These are phyloP conservation scores for Euphydryas editha DNA, from an alignment of 2,888 invertebrate species.

Conservation along the genomic window DNA sequence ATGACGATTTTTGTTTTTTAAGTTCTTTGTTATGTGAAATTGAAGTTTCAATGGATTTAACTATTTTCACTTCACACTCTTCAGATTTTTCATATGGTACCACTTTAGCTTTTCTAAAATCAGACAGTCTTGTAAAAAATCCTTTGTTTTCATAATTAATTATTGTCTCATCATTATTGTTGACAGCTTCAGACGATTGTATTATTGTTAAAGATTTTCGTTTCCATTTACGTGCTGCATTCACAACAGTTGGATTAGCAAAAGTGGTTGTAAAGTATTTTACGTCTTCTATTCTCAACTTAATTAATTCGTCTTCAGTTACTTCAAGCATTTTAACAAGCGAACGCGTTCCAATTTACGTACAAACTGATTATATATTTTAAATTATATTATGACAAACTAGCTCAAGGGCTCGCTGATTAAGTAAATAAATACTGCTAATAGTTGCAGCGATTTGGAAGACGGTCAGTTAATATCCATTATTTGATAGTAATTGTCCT, in stretches of 20 bases:
- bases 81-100: conserved; percentile 42
- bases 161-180: conserved; percentile 35
- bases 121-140: conserved; percentile 63
- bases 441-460: conserved; percentile 33
- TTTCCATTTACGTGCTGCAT: conserved; percentile 61
- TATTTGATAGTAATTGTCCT: conserved; percentile 7
- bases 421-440: conserved; percentile 36
- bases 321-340: conserved; percentile 60
- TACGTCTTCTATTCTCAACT: conserved; percentile 62
- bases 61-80: conserved; percentile 41
- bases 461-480: conserved; percentile 20
- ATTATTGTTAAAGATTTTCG: conserved; percentile 65
- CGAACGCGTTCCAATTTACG: conserved; percentile 23
- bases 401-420: conserved; percentile 45
- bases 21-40: conserved; percentile 53
- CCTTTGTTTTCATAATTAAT: conserved; percentile 42
- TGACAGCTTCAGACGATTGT: conserved; percentile 69
- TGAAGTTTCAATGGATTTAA: conserved; percentile 45
- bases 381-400: conserved; percentile 30
- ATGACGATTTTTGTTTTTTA: conserved; percentile 49
- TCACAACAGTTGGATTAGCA: conserved; percentile 48
- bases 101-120: conserved; percentile 66
- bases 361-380: conserved; percentile 33
- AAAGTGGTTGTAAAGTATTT: conserved; percentile 60
- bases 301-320: conserved; percentile 59